Conservation (phyloP, 2,797 vertebrate species). For the Remorina albescens region DNA sequence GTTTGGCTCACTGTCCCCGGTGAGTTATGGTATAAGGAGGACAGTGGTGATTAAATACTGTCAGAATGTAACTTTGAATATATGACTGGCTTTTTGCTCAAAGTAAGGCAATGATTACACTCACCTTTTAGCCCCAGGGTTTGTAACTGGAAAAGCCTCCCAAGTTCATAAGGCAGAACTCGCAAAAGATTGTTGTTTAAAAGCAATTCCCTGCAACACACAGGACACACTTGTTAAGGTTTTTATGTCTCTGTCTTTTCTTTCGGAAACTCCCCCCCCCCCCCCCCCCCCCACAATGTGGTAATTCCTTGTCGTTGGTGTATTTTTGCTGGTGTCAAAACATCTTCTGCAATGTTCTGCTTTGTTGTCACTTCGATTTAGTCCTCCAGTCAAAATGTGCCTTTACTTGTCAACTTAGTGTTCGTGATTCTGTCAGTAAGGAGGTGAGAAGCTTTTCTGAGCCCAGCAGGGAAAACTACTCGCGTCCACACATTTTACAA, state of each 20-base stretch:
- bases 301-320: background rate
- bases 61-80: background rate
- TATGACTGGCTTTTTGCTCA: background rate
- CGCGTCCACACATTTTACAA: background rate
- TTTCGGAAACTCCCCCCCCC: background rate
- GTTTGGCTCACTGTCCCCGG: too few relatives aligned
- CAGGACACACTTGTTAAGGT: background rate
- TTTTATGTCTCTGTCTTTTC: background rate
- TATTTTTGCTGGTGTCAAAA: background rate
- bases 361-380: slow-evolving; percentile 4
- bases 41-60: too few relatives aligned
- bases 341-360: background rate
- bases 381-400: background rate
- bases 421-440: background rate
- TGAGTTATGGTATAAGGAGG: background rate
- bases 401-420: background rate
- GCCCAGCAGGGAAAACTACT: background rate
- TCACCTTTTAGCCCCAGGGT: slow-evolving; percentile 97
- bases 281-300: background rate
- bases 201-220: slow-evolving; percentile 95
- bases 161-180: slow-evolving; percentile 99
- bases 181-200: slow-evolving; percentile 99
- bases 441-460: background rate
- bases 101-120: background rate
- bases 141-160: slow-evolving; percentile 98